Base-by-base conservation (phyloP, 2,113 vertebrate species). In the Brachirus orientalis region DNA sequence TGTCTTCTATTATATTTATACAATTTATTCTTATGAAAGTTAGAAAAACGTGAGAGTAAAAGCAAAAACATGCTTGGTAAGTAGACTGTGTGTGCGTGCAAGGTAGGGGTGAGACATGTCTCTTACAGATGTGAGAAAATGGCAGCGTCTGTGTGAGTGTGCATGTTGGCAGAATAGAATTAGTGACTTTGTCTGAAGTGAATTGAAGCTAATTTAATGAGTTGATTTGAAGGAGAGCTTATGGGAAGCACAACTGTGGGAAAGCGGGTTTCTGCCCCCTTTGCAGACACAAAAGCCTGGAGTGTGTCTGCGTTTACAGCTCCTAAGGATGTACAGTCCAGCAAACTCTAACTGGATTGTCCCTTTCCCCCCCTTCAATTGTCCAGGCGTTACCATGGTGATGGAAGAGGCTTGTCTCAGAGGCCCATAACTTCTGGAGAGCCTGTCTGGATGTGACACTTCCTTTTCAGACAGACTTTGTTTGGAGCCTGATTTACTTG, bases 361-460 rank as follows among this genome's bases (percentile, higher is more conserved):
- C 63, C 72, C 45, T 59, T 79, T 68, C 56, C 57, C 72, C n/a
- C 56, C 43, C 73, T 75, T 85, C 86, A 76, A 86, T 84, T 77
- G 66, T 77, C 38, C 6, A 8, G 22, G 33, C 45, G 90, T 93
- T 89, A 67, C 91, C 83, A 82, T 90, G 90, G 89, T 37, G 83
- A 92, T 48, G 63, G 67, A 61, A 77, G 78, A 82, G 73, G 85
- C 83, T 89, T 84, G 75, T 77, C 82, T 67, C 45, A 43, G 80
- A 52, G 6, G 86, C 75, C 83, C 82, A 88, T 92, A 90, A 91
- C 88, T 92, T 88, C 71, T 66, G 53, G 66, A 79, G 78, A 51
- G 85, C 79, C 85, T 90, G 90, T 91, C 84, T 87, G 80, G 65
- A 77, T 68, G 81, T 83, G 89, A 91, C 90, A 90, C 46, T 79